Percentiles rank a stretch among this genome's conserved stretches.
Conservation (phyloP, 1,140 invertebrate species). For the Lordiphosa stackelbergi region DNA sequence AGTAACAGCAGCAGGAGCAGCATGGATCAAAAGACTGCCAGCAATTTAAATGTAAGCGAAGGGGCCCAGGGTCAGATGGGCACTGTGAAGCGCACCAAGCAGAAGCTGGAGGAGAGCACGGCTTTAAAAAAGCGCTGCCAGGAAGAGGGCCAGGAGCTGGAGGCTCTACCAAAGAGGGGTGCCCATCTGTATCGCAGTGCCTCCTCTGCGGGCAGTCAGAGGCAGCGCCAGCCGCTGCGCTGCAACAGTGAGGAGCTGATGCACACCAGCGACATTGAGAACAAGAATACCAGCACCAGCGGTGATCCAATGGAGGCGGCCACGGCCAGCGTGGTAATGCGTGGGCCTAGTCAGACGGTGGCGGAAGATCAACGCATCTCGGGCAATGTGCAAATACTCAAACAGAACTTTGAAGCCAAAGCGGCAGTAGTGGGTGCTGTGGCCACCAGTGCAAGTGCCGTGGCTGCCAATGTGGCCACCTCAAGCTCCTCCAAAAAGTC, state of each 20-base stretch:
- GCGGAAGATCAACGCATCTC: conserved; percentile 76
- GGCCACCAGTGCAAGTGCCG: conserved; percentile 15
- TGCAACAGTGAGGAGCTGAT: conserved; percentile 76
- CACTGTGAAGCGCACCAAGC: conserved; percentile 84
- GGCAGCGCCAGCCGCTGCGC: conserved; percentile 54
- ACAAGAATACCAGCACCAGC: conserved; percentile 62
- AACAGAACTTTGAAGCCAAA: conserved; percentile 91
- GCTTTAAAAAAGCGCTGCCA: conserved; percentile 79
- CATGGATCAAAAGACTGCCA: conserved; percentile 37
- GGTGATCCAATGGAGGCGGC: conserved; percentile 22
- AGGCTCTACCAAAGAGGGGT: conserved; percentile 35
- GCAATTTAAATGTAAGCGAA: conserved; percentile 50
- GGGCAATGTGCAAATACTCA: conserved; percentile 88
- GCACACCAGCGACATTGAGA: conserved; percentile 73
- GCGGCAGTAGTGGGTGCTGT: conserved; percentile 76
- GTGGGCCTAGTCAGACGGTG: conserved; percentile 23
- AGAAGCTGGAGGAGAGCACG: conserved; percentile 83
- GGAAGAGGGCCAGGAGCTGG: conserved; percentile 60
- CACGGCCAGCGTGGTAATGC: conserved; percentile 39
- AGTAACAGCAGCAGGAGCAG: conserved; percentile 33
- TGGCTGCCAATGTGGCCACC: conserved; percentile 13
- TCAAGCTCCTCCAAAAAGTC: conserved; percentile 25
- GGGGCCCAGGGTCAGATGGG: conserved; percentile 82
- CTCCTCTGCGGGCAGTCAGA: conserved; percentile 53
- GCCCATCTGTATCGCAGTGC: conserved; percentile 61